Base-by-base conservation (phyloP, 2,888 invertebrate genomes). In the Tetragonula carbonaria region DNA sequence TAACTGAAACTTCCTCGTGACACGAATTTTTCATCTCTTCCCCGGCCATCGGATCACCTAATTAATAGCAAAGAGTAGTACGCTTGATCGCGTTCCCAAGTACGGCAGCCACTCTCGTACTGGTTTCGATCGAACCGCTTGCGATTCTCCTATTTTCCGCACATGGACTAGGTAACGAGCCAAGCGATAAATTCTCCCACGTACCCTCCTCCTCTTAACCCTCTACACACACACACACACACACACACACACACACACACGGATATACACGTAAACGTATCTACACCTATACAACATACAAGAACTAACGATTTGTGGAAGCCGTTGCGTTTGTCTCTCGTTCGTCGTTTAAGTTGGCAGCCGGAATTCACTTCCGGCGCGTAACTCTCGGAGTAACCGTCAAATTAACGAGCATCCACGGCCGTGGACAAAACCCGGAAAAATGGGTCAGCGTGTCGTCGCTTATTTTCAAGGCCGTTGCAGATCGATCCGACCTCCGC, bases 381-480 rank as follows among this genome's bases (percentile, higher is more conserved):
- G 85, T 85, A 80, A 84, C 79, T 77, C 71, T 33, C 45, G 66
- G 55, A 28, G 28, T 67, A 18, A 63, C 53, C 59, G 28, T 16
- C 79, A 51, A 86, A 86, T 80, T 86, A 86, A 87, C 82, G 80
- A 76, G 70, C 75, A 59, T 67, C 73, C 81, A 23, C 73, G 63
- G 84, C n/a, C 78, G 85, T 72, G 79, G 45, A 82, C 79, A 67
- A 63, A 74, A 71, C 45, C 59, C 70, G 28, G 79, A 83, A 87
- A 88, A 88, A 86, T 86, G 77, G 87, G 87, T 87, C 86, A 87
- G 73, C 74, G 73, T 86, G 85, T 87, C 88, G 87, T 86, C 80
- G 79, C 76, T 65, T 81, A 87, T 86, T 87, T 87, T 87, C 88
- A 88, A 86, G 87, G 88, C 68, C 82, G 80, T 33, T 70, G 76